Percentiles rank a stretch among this genome's conserved stretches.
These are phyloP conservation scores for Panorpa germanica DNA, from an alignment of 2,888 invertebrate species.

Conservation along the genomic window DNA sequence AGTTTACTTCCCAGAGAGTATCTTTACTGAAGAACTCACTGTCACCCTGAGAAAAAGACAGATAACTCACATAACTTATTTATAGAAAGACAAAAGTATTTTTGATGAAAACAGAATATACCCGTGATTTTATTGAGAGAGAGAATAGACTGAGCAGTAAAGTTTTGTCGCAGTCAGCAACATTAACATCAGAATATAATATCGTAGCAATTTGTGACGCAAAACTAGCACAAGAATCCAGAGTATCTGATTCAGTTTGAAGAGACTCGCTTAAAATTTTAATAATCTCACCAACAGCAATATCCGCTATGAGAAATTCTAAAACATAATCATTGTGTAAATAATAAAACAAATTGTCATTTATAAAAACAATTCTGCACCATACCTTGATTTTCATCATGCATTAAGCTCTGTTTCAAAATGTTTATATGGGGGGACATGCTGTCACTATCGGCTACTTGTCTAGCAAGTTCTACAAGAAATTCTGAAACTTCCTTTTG, in stretches of 20 bases:
- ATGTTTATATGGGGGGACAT: no score
- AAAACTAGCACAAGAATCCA: constrained; percentile 30
- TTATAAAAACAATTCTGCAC: constrained; percentile 24
- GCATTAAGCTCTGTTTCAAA: no score
- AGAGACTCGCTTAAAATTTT: constrained; percentile 22
- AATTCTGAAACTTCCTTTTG: constrained; percentile 16
- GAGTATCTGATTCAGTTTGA: constrained; percentile 16
- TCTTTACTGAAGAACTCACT: constrained; percentile 23
- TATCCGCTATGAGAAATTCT: constrained; percentile 25
- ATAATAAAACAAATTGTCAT: no score
- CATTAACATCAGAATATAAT: constrained; percentile 25
- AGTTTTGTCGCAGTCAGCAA: no score
- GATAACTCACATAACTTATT: no score
- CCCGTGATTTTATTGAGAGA: no score
- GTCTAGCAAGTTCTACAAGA: constrained; percentile 18
- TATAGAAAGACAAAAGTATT: neutral
- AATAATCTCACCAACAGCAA: constrained; percentile 23
- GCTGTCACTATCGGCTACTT: constrained; percentile 17
- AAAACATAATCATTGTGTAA: no score
- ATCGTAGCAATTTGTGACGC: constrained; percentile 30
- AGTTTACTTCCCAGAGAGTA: constrained; percentile 33
- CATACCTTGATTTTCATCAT: constrained; percentile 20
- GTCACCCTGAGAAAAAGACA: no score
- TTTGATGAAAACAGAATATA: no score
- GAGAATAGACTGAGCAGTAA: no score